These are phyloP conservation scores for Drosophila pseudoobscura DNA, from an alignment of 1,140 invertebrate genomes.

Conservation along the genomic window DNA sequence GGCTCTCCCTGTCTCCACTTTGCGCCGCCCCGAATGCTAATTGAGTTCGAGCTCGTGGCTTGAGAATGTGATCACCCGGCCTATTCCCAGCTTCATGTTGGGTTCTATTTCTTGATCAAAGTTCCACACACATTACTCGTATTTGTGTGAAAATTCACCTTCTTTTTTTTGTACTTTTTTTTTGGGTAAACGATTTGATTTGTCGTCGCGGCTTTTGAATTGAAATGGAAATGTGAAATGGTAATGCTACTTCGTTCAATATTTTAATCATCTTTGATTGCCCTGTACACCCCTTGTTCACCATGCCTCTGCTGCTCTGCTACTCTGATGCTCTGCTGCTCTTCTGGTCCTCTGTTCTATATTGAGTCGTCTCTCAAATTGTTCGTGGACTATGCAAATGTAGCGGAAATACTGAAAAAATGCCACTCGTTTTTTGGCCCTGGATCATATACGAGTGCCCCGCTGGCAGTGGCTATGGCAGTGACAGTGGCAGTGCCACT, in stretches of 20 bases:
- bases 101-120: no score
- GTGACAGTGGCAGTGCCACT: no score
- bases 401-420: conserved; percentile 69
- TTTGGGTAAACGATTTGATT: conserved; percentile 7
- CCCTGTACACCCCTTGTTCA: conserved; percentile 1
- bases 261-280: conserved; percentile 36
- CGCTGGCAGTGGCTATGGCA: no score
- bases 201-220: conserved; percentile 23
- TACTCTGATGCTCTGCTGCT: conserved; percentile 6
- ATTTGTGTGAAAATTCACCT: neutral
- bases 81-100: no score
- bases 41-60: no score
- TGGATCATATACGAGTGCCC: conserved; percentile 19
- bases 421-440: conserved; percentile 42
- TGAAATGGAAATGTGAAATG: conserved; percentile 27
- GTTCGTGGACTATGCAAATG: conserved; percentile 63
- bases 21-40: no score
- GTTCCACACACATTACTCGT: no score
- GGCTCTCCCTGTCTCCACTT: no score
- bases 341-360: conserved; percentile 10
- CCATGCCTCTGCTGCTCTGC: conserved; percentile 8
- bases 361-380: conserved; percentile 8
- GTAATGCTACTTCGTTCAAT: neutral
- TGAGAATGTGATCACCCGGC: no score
- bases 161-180: no score